Base-by-base conservation (phyloP, 2,888 invertebrate species). In the Pinctada fucata region DNA sequence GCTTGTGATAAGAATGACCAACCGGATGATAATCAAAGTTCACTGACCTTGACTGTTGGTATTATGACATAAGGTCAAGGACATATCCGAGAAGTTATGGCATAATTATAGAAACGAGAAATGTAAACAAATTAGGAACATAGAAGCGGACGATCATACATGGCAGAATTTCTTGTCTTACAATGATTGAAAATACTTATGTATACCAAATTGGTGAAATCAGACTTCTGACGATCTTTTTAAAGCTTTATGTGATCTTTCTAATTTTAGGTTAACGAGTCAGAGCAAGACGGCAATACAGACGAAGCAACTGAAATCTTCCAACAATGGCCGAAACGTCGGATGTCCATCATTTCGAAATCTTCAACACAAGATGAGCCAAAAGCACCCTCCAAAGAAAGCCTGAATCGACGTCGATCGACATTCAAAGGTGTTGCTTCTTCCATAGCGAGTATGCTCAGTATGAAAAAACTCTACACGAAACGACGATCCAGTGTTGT, bases 401-500 rank as follows among this genome's bases (percentile, higher is more conserved):
- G 13, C 13, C 58, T 72, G 16, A 63, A 49, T 47, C 69, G 82
- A 58, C 75, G 85, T 31, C 74, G 83, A 63, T 83, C 82, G 50
- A 84, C 83, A 45, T 79, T 83, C 63, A 83, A 82, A 71, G 76
- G 80, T n/a, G 45, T 83, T 1, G 75, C 84, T 4, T 77, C 74
- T 5, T 74, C 79, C n/a, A 72, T 84, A 2, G 73, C 77, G 8
- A 67, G 78, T 5, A n/a, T 83, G 47, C 49, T 85, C 0, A 67
- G 50, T 0, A 50, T 85, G 10, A 77, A 82, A 3, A 67, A 75
- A 45, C 10, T 75, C 63, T 76, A 68, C 2, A 80, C 73, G 65
- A 65, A 16, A 0, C 13, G 74, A 31, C n/a, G 70, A 8, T 69
- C 64, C 58, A 45, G 81, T 50, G 65, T 79, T n/a, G 83, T 80